Evolutionary conservation across 2,113 vertebrate genomes (phyloP).

Genomic region (Grammomys surdaster): DNA sequence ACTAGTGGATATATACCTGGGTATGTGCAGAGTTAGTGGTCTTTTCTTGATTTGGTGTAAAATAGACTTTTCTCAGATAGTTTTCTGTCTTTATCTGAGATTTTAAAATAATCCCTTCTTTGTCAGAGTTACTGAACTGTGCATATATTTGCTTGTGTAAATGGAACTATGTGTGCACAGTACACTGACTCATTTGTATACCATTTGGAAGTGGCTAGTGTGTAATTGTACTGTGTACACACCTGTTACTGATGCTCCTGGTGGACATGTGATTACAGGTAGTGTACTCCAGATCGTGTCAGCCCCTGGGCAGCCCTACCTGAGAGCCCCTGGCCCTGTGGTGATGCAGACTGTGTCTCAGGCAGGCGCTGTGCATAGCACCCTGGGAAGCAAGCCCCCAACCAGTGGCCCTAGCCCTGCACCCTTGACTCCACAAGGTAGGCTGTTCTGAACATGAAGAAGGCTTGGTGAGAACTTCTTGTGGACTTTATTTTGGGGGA

Average conservation of each 20-base stretch:
- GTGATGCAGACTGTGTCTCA: slow-evolving; percentile 91
- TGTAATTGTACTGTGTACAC: background rate
- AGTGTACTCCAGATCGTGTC: slow-evolving; percentile 95
- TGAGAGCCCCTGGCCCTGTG: slow-evolving; percentile 90
- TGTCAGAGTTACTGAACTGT: background rate
- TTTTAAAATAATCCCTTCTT: background rate
- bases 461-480: background rate
- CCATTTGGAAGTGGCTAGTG: background rate
- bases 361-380: slow-evolving; percentile 85
- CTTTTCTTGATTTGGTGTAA: background rate
- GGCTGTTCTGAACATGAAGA: background rate
- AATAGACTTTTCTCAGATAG: background rate
- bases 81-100: background rate
- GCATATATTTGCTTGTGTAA: background rate
- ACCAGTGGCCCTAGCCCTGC: slow-evolving; percentile 77
- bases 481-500: no score
- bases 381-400: slow-evolving; percentile 85
- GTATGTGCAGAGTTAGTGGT: background rate
- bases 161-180: background rate
- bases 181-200: background rate
- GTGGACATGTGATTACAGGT: slow-evolving; percentile 83
- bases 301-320: slow-evolving; percentile 91
- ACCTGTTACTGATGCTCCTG: background rate
- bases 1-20: background rate
- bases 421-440: slow-evolving; percentile 86